Evolutionary conservation across 2,113 vertebrate genomes (phyloP), one percentile per base, ranked within the genome.

Genomic region (Anoplopoma fimbria): DNA sequence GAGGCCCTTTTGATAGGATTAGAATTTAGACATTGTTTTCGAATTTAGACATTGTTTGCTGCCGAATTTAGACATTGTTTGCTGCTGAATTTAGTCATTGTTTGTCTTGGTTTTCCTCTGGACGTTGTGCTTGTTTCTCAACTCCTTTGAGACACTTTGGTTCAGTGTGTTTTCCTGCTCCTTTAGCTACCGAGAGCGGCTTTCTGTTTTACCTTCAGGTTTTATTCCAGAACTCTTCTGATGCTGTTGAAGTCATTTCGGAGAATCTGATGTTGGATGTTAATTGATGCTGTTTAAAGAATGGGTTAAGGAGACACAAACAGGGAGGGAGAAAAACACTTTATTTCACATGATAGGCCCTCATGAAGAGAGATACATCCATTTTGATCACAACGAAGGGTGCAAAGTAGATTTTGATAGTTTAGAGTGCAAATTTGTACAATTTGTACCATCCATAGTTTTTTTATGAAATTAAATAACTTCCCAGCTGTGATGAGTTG

Each of bases 11-110:
- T 85, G 72, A 29, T 69, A 47, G 49, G 72, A 82, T 72, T 73
- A 74, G 23, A 84, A 75, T 86, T 68, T 9, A 31, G 29, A 78
- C 31, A 9, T 47, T 76, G 81, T 67, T 55, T n/a, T n/a, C n/a
- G n/a, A n/a, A n/a, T n/a, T n/a, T n/a, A n/a, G n/a, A n/a, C n/a
- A n/a, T n/a, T n/a, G n/a, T n/a, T n/a, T n/a, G n/a, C n/a, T n/a
- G n/a, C n/a, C n/a, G n/a, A n/a, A n/a, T n/a, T n/a, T n/a, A n/a
- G n/a, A n/a, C n/a, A n/a, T n/a, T n/a, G n/a, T n/a, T n/a, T n/a
- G n/a, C 45, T 33, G 27, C 67, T 53, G 29, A 85, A 65, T 87
- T 75, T 23, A 38, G 19, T 80, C 29, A 29, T 38, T 69, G 76
- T 71, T 72, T 31, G 38, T 12, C 63, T n/a, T 63, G 45, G 9